Evolutionary conservation across 1,140 invertebrate genomes (phyloP), one percentile per base, ranked within the genome.

Genomic region (Andricus grossulariae): DNA sequence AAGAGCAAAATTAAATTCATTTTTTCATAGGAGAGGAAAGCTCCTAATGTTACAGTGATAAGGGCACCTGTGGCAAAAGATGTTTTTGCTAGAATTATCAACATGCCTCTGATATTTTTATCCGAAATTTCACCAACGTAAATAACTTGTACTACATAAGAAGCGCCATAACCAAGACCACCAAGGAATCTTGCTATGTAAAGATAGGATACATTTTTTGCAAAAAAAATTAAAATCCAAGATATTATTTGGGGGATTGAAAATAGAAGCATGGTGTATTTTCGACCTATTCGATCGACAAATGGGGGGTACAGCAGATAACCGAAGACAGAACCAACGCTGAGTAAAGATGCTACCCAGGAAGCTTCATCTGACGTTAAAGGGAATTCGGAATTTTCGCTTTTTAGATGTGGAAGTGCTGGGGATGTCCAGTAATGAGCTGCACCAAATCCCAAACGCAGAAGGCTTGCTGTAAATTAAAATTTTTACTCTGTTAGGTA

Each of bases 91-190:
- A 92, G 90, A 0, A 93, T 90, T 1, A 92, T 92, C 13, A 93
- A 84, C 16, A 91, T 86, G 0, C 93, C 93, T 15, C 93, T 83
- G 6, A 92, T 88, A 18, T 91, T 88, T 76, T 92, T 91, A 10
- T 93, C 91, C 0, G 93, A 91, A 13, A 93, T 93, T 87, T 94
- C 93, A 19, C 39, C 39, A 45, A 45, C 39, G 10, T 45, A 45
- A 11, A 45, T 45, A 45, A 45, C 10, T 11, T 45, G 39, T 10
- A 45, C 90, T 18, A 93, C 91, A 76, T 90, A 92, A 16, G 91
- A 86, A 55, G 93, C 88, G 5, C 93, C 93, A 84, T 92, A 88
- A 50, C 88, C 90, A 73, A 94, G 73, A 19, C 94, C 93, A 73
- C 84, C 86, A 54, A 89, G 70, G 54, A 90, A 86, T 19, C 89